Base-by-base conservation (phyloP, 2,113 vertebrate species). In the Mus pahari region DNA sequence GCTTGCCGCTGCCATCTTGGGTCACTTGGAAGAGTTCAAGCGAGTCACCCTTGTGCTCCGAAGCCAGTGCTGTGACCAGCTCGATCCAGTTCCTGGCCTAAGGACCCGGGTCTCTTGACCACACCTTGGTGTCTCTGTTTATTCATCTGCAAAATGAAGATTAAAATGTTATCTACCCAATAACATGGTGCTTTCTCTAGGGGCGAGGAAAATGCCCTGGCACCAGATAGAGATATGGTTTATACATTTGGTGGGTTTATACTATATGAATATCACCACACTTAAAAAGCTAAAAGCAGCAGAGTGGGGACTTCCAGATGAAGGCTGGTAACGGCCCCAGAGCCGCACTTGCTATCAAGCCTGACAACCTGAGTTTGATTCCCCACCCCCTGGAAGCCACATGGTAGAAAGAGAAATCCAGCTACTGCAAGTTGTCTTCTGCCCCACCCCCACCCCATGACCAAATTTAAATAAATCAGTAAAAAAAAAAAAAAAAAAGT, bases 31-130 rank as follows among this genome's bases (percentile, higher is more conserved):
- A 26, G 55, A 11, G 10, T 88, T 55, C 12, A 2, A 62, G 48
- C 39, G 78, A 12, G 33, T n/a, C 20, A 12, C 4, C 26, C 4
- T 17, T 0, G 0, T 2, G 0, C 60, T 50, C 62, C 45, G 5
- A n/a, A 16, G n/a, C 60, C 81, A 8, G 31, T 26, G 24, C 48
- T 77, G 50, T n/a, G 28, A 24, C 62, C 11, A 8, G 88, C 64
- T 5, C 24, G 1, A 31, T 2, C 5, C 7, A 20, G 82, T 66
- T 28, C 55, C 42, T 48, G 4, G 26, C 60, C 39, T 39, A 12
- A 33, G 39, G 16, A 33, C 17, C 5, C 1, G 9, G 42, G 82
- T 8, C 82, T 66, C 82, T 66, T 48, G 42, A 66, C 17, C 20
- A 48, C 42, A 22, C 33, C 26, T 48, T 33, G 60, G 39, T 33